Percentiles rank a stretch among this genome's conserved stretches.
phyloP scores from a whole-genome alignment of 2,888 invertebrate genomes.

The Phortica magna region DNA sequence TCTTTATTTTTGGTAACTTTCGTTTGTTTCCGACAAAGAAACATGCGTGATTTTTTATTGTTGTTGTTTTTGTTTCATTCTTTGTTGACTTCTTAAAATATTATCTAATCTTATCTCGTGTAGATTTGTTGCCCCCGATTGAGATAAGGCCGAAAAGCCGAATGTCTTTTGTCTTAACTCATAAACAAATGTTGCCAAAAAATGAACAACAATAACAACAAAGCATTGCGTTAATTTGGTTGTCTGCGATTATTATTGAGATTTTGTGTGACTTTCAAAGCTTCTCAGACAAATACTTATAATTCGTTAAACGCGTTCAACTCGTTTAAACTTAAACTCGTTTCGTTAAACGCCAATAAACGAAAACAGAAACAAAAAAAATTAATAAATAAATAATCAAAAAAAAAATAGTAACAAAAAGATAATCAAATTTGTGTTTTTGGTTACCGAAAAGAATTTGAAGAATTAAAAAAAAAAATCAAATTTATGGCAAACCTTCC shows the following conservation, averaged over 20 bases:
- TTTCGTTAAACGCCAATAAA: not conserved
- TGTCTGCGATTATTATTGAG: no score
- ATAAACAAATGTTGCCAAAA: not conserved
- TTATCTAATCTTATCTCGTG: not conserved
- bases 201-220: no score
- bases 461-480: no score
- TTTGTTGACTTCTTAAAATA: not conserved
- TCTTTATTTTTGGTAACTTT: not conserved
- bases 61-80: not conserved
- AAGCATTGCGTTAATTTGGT: no score
- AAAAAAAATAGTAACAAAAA: not conserved
- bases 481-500: not conserved
- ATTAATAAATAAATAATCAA: not conserved
- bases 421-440: not conserved
- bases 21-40: not conserved
- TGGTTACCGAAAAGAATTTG: no score
- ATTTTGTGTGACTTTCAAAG: no score
- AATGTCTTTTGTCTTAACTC: not conserved
- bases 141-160: not conserved
- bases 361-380: not conserved
- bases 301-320: conserved; percentile 7
- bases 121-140: not conserved
- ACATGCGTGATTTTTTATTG: not conserved
- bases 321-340: not conserved
- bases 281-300: no score